Base-by-base conservation (phyloP, 1,140 invertebrate genomes). In the Triops longicaudatus region DNA sequence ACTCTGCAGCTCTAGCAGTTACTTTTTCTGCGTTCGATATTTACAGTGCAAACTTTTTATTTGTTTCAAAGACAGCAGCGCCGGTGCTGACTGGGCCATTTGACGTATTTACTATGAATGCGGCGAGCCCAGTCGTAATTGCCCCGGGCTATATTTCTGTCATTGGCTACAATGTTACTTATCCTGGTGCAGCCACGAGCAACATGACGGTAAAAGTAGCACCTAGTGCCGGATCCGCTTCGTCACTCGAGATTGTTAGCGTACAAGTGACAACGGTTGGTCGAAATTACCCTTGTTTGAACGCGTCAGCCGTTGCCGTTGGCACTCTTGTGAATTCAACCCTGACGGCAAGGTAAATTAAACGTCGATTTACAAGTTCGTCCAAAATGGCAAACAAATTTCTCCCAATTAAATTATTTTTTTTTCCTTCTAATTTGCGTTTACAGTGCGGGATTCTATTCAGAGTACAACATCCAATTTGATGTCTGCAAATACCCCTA, bases 241-340 rank as follows among this genome's bases (percentile, higher is more conserved):
- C 50, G 14, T 17, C 50, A 63, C 50, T 63, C 50, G 50, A 63
- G 50, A 63, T 63, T 63, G 14, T 63, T 7, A 63, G 50, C 50
- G 50, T 63, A 22, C 50, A 63, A 22, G 50, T 63, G 50, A 63
- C 50, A 63, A n/a, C 50, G 14, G 50, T 63, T 63, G 50, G 50
- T n/a, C 50, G 50, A 17, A 63, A 63, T 63, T 63, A 63, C 2
- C 50, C 50, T 63, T 63, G 50, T 17, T 63, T 63, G 50, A 63
- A 63, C 9, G 50, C 50, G 22, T 63, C 50, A 63, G 50, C 50
- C 6, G 50, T 63, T 63, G 50, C 50, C 22, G 14, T 63, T 17
- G 50, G 50, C 1, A 17, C 50, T 9, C 14, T 10, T 11, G 50
- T 63, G 14, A 63, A 63, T 17, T 63, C 50, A n/a, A 63, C 50